Conservation (phyloP, 2,888 invertebrate species). For the Cryptocheilus praepositus region DNA sequence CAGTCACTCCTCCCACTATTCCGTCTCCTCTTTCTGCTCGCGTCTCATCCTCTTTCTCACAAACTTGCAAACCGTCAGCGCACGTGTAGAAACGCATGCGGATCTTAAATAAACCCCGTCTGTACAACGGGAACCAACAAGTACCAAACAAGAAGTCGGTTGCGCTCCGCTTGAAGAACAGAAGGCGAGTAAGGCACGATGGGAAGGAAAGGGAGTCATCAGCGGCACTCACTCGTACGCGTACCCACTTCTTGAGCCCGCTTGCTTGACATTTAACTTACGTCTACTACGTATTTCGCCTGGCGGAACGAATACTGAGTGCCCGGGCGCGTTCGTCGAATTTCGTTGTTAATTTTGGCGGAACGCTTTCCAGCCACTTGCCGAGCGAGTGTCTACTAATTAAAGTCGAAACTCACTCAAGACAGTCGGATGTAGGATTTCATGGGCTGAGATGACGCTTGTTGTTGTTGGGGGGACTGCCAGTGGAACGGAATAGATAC, state of each 20-base stretch:
- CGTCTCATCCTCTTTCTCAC: background rate
- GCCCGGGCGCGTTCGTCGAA: background rate
- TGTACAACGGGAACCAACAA: conserved; percentile 2
- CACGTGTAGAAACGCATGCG: conserved; percentile 18
- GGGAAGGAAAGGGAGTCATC: conserved; percentile 18
- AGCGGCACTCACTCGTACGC: conserved; percentile 4
- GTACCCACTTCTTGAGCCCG: background rate
- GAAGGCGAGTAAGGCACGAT: background rate
- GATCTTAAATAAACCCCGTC: conserved; percentile 12
- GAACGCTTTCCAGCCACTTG: no score
- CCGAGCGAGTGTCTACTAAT: no score
- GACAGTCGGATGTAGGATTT: no score
- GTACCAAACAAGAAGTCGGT: conserved; percentile 14
- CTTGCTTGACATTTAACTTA: no score
- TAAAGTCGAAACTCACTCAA: no score
- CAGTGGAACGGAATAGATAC: no score
- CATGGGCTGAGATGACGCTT: no score
- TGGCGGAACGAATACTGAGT: background rate
- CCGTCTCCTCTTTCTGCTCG: background rate
- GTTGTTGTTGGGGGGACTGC: no score
- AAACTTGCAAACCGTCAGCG: conserved; percentile 8
- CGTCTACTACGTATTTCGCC: background rate
- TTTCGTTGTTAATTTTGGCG: background rate
- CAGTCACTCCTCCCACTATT: background rate
- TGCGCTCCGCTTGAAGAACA: background rate